These are phyloP conservation scores for Maniola hyperantus DNA, from an alignment of 2,888 invertebrate genomes.

Conservation along the genomic window DNA sequence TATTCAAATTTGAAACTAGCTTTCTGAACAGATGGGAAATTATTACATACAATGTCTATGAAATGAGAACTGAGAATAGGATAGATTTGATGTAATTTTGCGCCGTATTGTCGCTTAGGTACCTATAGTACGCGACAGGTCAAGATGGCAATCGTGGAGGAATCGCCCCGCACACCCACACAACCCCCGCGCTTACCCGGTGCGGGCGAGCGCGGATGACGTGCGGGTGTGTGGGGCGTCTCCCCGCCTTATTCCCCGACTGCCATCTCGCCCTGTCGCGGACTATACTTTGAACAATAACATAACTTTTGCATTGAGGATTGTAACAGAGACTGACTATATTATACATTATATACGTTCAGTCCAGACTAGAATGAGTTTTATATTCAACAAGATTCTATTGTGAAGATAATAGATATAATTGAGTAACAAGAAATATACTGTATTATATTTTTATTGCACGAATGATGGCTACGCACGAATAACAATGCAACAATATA, in stretches of 20 bases:
- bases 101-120: background rate
- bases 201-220: too few species aligned
- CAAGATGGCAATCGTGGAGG: too few species aligned
- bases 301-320: background rate
- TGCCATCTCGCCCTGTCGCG: too few species aligned
- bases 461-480: constrained; percentile 1
- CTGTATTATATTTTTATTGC: constrained; percentile 10
- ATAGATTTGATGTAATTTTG: background rate
- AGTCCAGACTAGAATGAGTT: background rate
- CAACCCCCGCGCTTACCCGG: too few species aligned
- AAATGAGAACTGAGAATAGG: constrained; percentile 6
- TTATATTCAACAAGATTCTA: background rate
- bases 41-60: constrained; percentile 16
- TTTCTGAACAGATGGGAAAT: constrained; percentile 4
- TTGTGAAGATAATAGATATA: background rate
- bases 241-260: too few species aligned
- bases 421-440: constrained; percentile 4
- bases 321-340: background rate
- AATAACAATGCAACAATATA: constrained; percentile 7
- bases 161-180: too few species aligned
- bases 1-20: constrained; percentile 11
- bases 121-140: too few species aligned
- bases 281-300: constrained; percentile 8
- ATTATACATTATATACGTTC: too few species aligned
- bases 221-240: too few species aligned